Base-by-base conservation (phyloP, 1,140 invertebrate species). In the Drusus annulatus region DNA sequence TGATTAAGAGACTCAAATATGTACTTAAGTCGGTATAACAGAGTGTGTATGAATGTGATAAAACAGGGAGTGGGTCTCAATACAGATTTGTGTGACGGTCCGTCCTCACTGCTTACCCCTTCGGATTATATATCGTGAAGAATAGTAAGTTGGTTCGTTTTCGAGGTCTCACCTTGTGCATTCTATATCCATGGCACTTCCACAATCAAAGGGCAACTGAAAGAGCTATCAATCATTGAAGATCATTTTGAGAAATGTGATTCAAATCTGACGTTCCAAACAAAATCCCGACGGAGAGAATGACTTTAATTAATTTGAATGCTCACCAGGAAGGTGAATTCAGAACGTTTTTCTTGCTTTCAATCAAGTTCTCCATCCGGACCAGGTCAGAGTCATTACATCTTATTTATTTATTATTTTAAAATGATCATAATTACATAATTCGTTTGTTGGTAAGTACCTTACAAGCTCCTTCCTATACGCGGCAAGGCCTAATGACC, bases 201-300 rank as follows among this genome's bases (percentile, higher is more conserved):
- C 68, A 71, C 36, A 50, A 50, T 50, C 68, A 71, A 71, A 71
- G 68, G 68, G 68, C 68, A 50, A n/a, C 31, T 23, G 45, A 23
- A 51, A 71, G 31, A 71, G 28, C 62, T 31, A 71, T 71, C 68
- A 71, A 71, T 71, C 68, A 71, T 51, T n/a, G 16, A 51, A 17
- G 31, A 71, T 71, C 68, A 71, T 71, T 51, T 71, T 51, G 31
- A 51, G 45, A 71, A 71, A 71, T 71, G 68, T 51, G 68, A 71
- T 71, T 71, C 19, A 23, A 51, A 71, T 71, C 68, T 50, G 68
- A 71, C 45, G 23, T 65, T 28, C 28, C 62, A 65, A 63, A 63
- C 60, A 63, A 65, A 45, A 65, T 65, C 62, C 62, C 62, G 16
- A 28, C 21, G 28, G 62, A 65, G 13, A 65, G 62, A 65, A 65